Conservation (phyloP, 2,888 invertebrate species). For the Diplazon laetatorius region DNA sequence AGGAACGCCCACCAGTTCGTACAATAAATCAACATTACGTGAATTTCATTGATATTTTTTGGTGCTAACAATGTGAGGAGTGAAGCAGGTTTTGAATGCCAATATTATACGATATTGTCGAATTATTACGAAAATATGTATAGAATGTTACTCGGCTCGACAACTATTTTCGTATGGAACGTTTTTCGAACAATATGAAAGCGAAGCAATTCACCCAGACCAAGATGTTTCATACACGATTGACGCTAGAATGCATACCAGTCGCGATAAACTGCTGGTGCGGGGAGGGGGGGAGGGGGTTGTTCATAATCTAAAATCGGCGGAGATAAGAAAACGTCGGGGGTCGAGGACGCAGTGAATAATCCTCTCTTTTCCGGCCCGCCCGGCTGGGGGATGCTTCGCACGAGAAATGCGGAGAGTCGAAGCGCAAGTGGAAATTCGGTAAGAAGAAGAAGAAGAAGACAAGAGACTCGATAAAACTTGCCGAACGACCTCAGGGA, state of each 20-base stretch:
- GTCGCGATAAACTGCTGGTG: slow-evolving; percentile 20
- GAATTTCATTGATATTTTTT: no score
- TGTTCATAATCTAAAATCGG: slow-evolving; percentile 31
- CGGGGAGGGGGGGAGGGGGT: no score
- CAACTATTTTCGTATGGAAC: background rate
- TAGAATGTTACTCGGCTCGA: background rate
- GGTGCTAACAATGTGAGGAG: no score
- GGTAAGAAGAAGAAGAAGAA: slow-evolving; percentile 36
- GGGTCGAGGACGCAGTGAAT: slow-evolving; percentile 33
- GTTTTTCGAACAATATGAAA: background rate
- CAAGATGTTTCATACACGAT: background rate
- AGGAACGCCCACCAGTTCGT: no score
- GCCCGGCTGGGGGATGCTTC: slow-evolving; percentile 16
- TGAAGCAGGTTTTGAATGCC: no score
- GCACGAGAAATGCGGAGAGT: slow-evolving; percentile 21
- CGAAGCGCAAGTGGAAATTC: slow-evolving; percentile 17
- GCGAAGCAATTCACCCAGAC: background rate
- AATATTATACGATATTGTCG: background rate
- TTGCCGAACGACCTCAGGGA: slow-evolving; percentile 57
- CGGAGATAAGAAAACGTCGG: slow-evolving; percentile 23
- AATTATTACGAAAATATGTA: background rate
- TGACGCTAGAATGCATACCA: slow-evolving; percentile 8
- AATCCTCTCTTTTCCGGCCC: no score
- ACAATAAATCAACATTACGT: no score
- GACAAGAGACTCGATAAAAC: slow-evolving; percentile 54